Percentiles rank a stretch among this genome's conserved stretches.
phyloP scores from a whole-genome alignment of 2,888 invertebrate species.

The Folsomia candida region DNA sequence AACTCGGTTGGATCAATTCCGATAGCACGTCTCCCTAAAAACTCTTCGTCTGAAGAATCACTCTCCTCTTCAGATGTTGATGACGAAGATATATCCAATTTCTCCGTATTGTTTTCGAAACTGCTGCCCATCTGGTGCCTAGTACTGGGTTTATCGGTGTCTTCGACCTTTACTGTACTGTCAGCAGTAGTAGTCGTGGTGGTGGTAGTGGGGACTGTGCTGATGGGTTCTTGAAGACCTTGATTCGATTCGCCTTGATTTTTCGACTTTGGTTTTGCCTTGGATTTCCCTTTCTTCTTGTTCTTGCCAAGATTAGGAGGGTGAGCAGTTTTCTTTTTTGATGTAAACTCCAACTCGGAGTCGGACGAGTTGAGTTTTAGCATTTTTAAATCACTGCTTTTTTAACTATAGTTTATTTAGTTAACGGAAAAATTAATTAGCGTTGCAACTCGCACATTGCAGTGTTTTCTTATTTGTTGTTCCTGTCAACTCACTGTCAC shows the following conservation, averaged over 20 bases:
- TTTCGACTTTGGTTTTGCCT: neutral
- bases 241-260: neutral
- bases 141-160: neutral
- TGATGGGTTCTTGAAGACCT: neutral
- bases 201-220: neutral
- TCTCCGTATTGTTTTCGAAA: neutral
- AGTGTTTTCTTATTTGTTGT: neutral
- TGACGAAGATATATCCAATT: neutral
- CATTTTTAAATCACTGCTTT: slow-evolving; percentile 7
- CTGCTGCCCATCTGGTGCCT: neutral
- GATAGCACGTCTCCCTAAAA: slow-evolving; percentile 25
- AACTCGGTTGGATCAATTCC: slow-evolving; percentile 34
- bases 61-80: slow-evolving; percentile 1
- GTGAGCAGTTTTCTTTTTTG: neutral
- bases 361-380: neutral
- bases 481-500: no score
- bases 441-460: neutral
- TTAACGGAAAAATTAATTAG: neutral
- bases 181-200: no score
- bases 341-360: slow-evolving; percentile 10
- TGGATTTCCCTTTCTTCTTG: neutral
- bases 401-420: neutral
- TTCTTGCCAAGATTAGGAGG: neutral
- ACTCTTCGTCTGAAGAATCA: slow-evolving; percentile 20
- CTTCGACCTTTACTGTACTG: neutral